A percentile compares a stretch with the other conserved stretches of the same genome.
Evolutionary conservation across 2,888 invertebrate genomes (phyloP).

Genomic region (Sarcophaga caerulescens): DNA sequence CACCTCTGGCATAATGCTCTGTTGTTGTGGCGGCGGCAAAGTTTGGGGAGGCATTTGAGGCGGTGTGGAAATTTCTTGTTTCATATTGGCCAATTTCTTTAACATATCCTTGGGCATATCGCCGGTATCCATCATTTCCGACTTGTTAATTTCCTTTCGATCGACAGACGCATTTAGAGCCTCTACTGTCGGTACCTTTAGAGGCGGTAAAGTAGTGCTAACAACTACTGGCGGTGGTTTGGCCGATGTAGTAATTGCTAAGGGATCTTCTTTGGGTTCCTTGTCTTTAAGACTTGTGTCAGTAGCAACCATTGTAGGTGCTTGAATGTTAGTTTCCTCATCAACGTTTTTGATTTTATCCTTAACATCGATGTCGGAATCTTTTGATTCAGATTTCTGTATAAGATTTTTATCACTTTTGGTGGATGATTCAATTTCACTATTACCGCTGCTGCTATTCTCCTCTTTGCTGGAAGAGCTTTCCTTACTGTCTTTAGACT

Average conservation of each 20-base stretch:
- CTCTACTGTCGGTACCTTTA: constrained; percentile 78
- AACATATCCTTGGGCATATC: constrained; percentile 78
- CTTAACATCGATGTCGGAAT: constrained; percentile 74
- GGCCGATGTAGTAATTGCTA: constrained; percentile 53
- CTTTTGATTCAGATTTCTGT: constrained; percentile 69
- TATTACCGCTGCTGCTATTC: constrained; percentile 71
- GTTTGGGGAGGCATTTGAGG: constrained; percentile 68
- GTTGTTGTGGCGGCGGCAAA: constrained; percentile 55
- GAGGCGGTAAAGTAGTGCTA: constrained; percentile 63
- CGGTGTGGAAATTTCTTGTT: constrained; percentile 77
- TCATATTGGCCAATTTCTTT: constrained; percentile 80
- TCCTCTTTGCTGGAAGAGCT: constrained; percentile 74
- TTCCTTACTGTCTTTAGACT: constrained; percentile 79
- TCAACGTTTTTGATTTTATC: constrained; percentile 79
- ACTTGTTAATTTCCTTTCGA: constrained; percentile 74
- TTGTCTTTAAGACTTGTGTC: constrained; percentile 66
- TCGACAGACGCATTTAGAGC: constrained; percentile 76
- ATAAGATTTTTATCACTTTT: constrained; percentile 78
- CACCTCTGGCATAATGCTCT: constrained; percentile 80
- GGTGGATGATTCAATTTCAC: constrained; percentile 74
- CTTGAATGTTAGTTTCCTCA: constrained; percentile 80
- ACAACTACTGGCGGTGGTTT: constrained; percentile 47
- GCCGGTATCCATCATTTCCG: constrained; percentile 72
- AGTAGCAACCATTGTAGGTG: constrained; percentile 73
- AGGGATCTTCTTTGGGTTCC: constrained; percentile 67